Conservation (phyloP, 2,113 vertebrate genomes). For the Aptenodytes patagonicus region DNA sequence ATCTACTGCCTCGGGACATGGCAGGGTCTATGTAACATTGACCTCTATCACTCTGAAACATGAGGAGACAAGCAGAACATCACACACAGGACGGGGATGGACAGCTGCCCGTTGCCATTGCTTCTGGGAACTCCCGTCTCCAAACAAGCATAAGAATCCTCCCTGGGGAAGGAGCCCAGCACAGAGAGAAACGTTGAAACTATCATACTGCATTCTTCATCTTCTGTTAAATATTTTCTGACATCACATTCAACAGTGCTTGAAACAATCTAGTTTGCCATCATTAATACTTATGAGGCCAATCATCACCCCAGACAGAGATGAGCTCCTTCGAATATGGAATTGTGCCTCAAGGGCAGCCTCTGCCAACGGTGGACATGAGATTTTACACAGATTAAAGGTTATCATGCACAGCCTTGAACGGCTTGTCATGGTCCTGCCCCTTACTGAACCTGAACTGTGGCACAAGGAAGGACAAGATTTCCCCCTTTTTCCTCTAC, state of each 20-base stretch:
- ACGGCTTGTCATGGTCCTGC: background rate
- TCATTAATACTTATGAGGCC: background rate
- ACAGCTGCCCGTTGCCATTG: background rate
- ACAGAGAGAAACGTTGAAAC: background rate
- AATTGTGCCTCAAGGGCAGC: background rate
- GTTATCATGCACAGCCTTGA: background rate
- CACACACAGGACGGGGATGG: background rate
- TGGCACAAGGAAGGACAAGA: background rate
- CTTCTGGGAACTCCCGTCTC: background rate
- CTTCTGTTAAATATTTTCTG: background rate
- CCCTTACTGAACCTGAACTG: background rate
- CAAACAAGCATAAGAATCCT: background rate
- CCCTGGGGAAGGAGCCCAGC: background rate
- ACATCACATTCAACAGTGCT: background rate
- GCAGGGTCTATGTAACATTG: background rate
- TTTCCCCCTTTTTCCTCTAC: background rate
- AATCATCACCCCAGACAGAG: background rate
- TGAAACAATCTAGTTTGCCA: background rate
- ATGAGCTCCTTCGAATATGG: background rate
- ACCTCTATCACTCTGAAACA: background rate
- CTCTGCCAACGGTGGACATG: fast-evolving
- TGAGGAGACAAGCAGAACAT: background rate
- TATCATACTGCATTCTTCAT: background rate
- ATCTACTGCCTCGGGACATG: background rate
- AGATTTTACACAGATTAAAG: background rate